Base-by-base conservation (phyloP, 2,888 invertebrate species). In the Mesochorus sp. region DNA sequence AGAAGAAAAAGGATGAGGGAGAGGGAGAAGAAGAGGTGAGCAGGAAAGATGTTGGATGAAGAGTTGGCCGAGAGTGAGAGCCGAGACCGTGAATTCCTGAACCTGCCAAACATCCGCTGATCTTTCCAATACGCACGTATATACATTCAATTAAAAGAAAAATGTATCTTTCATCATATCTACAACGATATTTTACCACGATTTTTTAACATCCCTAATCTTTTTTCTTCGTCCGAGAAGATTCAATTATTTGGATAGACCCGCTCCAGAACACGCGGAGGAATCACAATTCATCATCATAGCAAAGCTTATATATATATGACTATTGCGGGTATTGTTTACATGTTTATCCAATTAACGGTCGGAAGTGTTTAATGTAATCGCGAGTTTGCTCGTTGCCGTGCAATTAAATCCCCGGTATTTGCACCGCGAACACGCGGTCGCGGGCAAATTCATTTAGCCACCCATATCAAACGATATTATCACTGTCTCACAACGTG, bases 31-130 rank as follows among this genome's bases (percentile, higher is more conserved):
- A n/a, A n/a, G n/a, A n/a, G n/a, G n/a, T n/a, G n/a, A n/a, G n/a
- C n/a, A n/a, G n/a, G n/a, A n/a, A n/a, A n/a, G n/a, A n/a, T n/a
- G n/a, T n/a, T n/a, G n/a, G n/a, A n/a, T n/a, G n/a, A n/a, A n/a
- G n/a, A n/a, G n/a, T n/a, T n/a, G n/a, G n/a, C n/a, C n/a, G n/a
- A n/a, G n/a, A n/a, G n/a, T n/a, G n/a, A n/a, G n/a, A n/a, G n/a
- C n/a, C 6, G 28, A n/a, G n/a, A n/a, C n/a, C n/a, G n/a, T 57
- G 10, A 73, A 73, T 66, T 66, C 66, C 66, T 51, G 37, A 47
- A 37, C 49, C 66, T 10, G 12, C 39, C 49, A 3, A 21, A 39
- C 19, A n/a, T n/a, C n/a, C n/a, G n/a, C n/a, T n/a, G n/a, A n/a
- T n/a, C n/a, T n/a, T n/a, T n/a, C n/a, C n/a, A n/a, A n/a, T 34